phyloP scores from a whole-genome alignment of 2,113 vertebrate species.

The Microcebus griseorufus region DNA sequence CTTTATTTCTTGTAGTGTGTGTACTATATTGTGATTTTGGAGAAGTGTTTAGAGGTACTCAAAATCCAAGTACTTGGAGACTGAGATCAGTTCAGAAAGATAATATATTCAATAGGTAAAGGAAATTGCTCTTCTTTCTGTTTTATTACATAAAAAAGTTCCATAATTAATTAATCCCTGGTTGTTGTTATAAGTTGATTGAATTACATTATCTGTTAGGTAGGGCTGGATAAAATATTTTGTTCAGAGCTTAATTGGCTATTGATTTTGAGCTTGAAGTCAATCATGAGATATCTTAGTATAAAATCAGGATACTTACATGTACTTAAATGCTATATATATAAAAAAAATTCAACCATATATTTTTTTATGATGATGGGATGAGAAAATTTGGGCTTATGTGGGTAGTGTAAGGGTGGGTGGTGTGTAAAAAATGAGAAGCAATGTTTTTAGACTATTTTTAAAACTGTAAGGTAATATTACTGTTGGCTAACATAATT shows the following conservation, averaged over 20 bases:
- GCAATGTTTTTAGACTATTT: neutral
- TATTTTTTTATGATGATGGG: slow-evolving; percentile 11
- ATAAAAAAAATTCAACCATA: neutral
- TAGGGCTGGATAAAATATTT: neutral
- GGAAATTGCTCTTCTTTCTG: neutral
- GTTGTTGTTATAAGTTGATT: neutral
- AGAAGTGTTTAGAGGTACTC: neutral
- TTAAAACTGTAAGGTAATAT: neutral
- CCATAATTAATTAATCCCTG: neutral
- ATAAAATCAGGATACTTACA: neutral
- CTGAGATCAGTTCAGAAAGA: neutral
- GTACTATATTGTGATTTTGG: neutral
- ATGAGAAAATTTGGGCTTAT: neutral
- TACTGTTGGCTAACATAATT: neutral
- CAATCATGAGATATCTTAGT: neutral
- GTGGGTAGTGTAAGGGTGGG: neutral
- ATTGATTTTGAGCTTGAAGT: slow-evolving; percentile 30
- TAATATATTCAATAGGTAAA: neutral
- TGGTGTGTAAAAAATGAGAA: neutral
- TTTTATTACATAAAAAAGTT: neutral
- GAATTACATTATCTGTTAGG: neutral
- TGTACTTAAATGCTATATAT: neutral
- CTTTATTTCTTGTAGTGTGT: neutral
- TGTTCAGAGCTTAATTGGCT: neutral
- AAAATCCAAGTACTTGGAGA: neutral